A percentile compares a stretch with the other conserved stretches of the same genome.
Evolutionary conservation across 2,113 vertebrate species (phyloP).

Genomic region (Serinus canaria): DNA sequence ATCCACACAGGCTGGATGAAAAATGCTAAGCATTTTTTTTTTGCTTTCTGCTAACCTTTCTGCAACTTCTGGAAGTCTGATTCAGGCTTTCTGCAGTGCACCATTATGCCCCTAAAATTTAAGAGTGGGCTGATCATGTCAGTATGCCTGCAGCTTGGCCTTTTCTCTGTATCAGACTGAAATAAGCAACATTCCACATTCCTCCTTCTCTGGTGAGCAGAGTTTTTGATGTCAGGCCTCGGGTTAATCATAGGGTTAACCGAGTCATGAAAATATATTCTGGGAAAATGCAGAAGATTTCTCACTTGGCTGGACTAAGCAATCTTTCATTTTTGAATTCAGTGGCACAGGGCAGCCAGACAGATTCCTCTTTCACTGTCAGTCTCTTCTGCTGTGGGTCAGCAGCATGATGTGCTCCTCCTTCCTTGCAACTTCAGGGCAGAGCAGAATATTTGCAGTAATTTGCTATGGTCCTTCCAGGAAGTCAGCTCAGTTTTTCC

Average conservation of each 20-base stretch:
- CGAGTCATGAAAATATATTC: constrained; percentile 49
- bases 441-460: neutral
- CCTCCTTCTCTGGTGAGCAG: neutral
- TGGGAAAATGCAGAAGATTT: constrained; percentile 48
- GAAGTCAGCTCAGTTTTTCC: neutral
- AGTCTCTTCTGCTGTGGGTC: neutral
- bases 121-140: neutral
- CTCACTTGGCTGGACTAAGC: neutral
- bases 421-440: neutral
- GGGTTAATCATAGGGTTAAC: constrained; percentile 61
- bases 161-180: constrained; percentile 14
- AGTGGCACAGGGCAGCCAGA: neutral
- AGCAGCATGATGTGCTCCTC: neutral
- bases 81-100: neutral
- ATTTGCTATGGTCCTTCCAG: neutral
- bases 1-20: too few species aligned
- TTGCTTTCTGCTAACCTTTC: neutral
- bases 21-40: neutral
- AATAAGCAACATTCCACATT: neutral
- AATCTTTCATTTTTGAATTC: constrained; percentile 41
- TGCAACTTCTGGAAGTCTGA: neutral
- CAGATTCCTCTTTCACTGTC: neutral
- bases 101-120: neutral
- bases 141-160: neutral
- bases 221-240: neutral